Base-by-base conservation (phyloP, 2,888 invertebrate species). In the Pseudococcus longispinus region DNA sequence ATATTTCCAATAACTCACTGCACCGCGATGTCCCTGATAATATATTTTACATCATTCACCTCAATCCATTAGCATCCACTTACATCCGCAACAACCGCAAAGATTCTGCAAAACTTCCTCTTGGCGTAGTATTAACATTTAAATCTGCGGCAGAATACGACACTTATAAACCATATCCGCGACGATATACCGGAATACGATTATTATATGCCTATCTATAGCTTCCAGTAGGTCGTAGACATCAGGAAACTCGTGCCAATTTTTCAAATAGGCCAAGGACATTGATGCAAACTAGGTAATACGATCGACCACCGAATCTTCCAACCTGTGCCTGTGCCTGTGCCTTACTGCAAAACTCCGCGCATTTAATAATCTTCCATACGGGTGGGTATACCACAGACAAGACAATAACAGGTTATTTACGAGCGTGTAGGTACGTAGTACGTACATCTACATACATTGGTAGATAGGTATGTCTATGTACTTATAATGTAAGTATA, bases 261-360 rank as follows among this genome's bases (percentile, higher is more conserved):
- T 51, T 51, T n/a, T 51, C 37, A 74, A 37, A 74, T 37, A 37
- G 74, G 74, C 74, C 74, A 74, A 74, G 74, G 74, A 74, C n/a
- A 51, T 3, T 51, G 13, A 37, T 51, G n/a, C 51, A 51, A n/a
- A 51, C 51, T 51, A n/a, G 51, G n/a, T n/a, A 51, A 51, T n/a
- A 8, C 51, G 51, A 51, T 51, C n/a, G 51, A 51, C 51, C n/a
- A 51, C n/a, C 51, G 51, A 51, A 51, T 51, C 51, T 51, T 51
- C 51, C n/a, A n/a, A 51, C 4, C 18, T 2, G n/a, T n/a, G n/a
- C n/a, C 18, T 2, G n/a, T n/a, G n/a, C n/a, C 51, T 46, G 15
- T 2, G 8, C n/a, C 18, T 18, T 51, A n/a, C 51, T n/a, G 15
- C 2, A n/a, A 51, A 51, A 51, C n/a, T 51, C n/a, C n/a, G n/a